Evolutionary conservation across 2,888 invertebrate genomes (phyloP), one percentile per base, ranked within the genome.

Genomic region (Drosophila borealis): DNA sequence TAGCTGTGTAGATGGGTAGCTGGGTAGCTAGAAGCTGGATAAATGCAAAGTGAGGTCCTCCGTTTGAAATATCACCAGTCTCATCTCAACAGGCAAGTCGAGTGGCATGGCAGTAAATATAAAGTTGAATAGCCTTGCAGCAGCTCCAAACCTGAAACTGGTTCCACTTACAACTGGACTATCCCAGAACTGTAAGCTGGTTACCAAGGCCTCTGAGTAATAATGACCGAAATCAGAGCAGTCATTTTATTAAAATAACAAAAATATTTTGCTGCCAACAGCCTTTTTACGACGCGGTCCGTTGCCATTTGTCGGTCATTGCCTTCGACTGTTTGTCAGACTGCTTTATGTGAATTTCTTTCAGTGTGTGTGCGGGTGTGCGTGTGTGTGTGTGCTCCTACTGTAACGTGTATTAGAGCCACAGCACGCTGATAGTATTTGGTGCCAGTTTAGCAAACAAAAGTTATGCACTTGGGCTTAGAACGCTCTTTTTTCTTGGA

Each of bases 171-270:
- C 42, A 17, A 39, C 11, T 14, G 37, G 42, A 29, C 29, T 29
- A 29, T 29, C 37, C 37, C n/a, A 33, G 29, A 37, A 44, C 19
- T 19, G 39, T 19, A 25, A 10, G 42, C 42, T 36, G 34, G 6
- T 29, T 62, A 8, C 54, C 14, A 19, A 46, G 77, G 44, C 14
- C 45, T 49, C 17, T 3, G 54, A 14, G 53, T 69, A 78, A 72
- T 86, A 82, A 87, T 83, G 78, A 73, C 69, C 68, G 75, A 84
- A 84, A 84, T 89, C 84, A 89, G 81, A 74, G 81, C 75, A 64
- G 64, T 74, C 77, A 78, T 86, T 83, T 89, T 89, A 84, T 89
- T 83, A 75, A 89, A 83, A 84, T 80, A 87, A 74, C 81, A 83
- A 72, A 83, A 77, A 83, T 80, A 80, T 78, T 83, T 78, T 77